A percentile compares a stretch with the other conserved stretches of the same genome.
These are phyloP conservation scores for Scaptomyza tumidula DNA, from an alignment of 2,888 invertebrate species.

Conservation along the genomic window DNA sequence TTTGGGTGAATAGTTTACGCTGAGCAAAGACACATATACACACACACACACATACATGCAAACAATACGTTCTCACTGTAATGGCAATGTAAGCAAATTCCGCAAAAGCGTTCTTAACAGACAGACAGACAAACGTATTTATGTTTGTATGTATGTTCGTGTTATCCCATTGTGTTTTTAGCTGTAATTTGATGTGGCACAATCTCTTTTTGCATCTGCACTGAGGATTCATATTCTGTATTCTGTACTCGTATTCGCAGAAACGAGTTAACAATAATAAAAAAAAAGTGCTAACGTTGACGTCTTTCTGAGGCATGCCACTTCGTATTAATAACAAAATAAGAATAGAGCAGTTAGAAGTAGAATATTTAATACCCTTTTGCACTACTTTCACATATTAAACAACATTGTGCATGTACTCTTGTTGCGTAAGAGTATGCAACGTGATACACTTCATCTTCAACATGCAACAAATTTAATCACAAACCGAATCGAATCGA, in stretches of 20 bases:
- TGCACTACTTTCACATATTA: not conserved
- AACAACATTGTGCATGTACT: not conserved
- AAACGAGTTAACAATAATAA: slow-evolving; percentile 32
- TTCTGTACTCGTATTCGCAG: slow-evolving; percentile 35
- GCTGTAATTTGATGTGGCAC: slow-evolving; percentile 57
- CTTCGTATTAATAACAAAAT: slow-evolving; percentile 20
- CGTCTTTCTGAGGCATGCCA: slow-evolving; percentile 33
- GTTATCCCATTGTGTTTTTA: slow-evolving; percentile 31
- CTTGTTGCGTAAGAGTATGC: slow-evolving; percentile 13
- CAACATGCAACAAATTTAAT: too few species aligned
- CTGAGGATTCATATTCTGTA: slow-evolving; percentile 31
- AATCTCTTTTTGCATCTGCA: slow-evolving; percentile 53
- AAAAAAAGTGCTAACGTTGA: slow-evolving; percentile 34
- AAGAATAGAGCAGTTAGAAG: not conserved
- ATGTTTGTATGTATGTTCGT: not conserved
- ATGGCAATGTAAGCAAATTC: slow-evolving; percentile 37
- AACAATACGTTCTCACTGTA: not conserved
- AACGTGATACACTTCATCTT: slow-evolving; percentile 23
- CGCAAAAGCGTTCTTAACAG: slow-evolving; percentile 38
- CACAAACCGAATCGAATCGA: not conserved
- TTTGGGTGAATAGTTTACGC: not conserved
- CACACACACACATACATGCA: not conserved
- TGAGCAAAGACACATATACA: slow-evolving; percentile 2
- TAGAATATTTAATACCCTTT: slow-evolving; percentile 3
- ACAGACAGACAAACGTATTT: not conserved